phyloP scores from a whole-genome alignment of 2,113 vertebrate genomes.

The Scomber japonicus region DNA sequence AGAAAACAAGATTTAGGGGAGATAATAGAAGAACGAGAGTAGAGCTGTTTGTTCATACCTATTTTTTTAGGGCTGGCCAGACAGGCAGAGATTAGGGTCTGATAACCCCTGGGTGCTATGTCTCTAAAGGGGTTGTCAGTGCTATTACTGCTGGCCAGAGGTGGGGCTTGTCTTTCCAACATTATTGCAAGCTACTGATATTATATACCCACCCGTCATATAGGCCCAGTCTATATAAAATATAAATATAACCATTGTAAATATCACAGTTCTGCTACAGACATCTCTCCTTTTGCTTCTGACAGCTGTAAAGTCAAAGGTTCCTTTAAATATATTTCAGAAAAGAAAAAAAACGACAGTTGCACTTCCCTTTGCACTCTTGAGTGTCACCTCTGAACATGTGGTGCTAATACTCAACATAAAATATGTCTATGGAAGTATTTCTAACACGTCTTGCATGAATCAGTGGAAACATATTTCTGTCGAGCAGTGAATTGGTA shows the following conservation, averaged over 20 bases:
- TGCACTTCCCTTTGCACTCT: neutral
- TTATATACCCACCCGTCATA: neutral
- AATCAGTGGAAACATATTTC: conserved; percentile 1
- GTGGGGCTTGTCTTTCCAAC: conserved; percentile 13
- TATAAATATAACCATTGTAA: neutral
- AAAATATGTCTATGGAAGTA: neutral
- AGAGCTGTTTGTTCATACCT: conserved; percentile 47
- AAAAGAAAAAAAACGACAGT: neutral
- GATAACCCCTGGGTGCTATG: conserved; percentile 36
- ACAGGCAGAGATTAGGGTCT: conserved; percentile 54
- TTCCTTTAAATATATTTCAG: neutral
- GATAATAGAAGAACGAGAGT: conserved; percentile 61
- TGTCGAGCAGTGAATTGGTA: neutral
- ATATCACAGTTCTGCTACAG: neutral
- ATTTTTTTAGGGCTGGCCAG: conserved; percentile 52
- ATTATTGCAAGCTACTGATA: conserved; percentile 3
- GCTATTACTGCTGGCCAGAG: conserved; percentile 20
- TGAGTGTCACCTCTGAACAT: neutral
- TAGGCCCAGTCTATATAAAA: neutral
- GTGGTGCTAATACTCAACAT: neutral
- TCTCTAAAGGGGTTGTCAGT: conserved; percentile 44
- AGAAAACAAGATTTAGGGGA: conserved; percentile 62
- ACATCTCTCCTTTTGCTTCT: neutral
- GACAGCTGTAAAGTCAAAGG: neutral
- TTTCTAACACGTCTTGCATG: neutral